Conservation (phyloP, 2,888 invertebrate genomes). For the Epirrita christyi region DNA sequence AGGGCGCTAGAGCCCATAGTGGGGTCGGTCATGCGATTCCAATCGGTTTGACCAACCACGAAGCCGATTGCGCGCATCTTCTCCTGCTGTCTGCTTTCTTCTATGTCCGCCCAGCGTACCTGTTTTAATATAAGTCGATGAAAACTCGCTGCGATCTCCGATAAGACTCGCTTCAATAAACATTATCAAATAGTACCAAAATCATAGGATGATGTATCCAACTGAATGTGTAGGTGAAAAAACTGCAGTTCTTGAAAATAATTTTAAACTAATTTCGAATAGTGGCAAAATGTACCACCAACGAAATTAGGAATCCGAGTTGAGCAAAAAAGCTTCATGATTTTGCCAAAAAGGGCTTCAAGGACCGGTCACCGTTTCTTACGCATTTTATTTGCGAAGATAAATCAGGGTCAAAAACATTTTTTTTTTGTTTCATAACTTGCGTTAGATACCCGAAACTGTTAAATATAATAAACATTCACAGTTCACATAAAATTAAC, state of each 20-base stretch:
- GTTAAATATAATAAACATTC: constrained; percentile 7
- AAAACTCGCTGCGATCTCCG: constrained; percentile 46
- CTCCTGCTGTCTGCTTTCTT: constrained; percentile 95
- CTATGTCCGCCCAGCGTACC: constrained; percentile 99
- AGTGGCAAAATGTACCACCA: constrained; percentile 27
- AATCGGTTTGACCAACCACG: constrained; percentile 98
- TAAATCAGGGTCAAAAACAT: too few species aligned
- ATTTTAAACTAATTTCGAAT: constrained; percentile 6
- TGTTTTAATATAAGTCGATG: constrained; percentile 83
- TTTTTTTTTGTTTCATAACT: not conserved
- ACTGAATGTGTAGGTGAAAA: constrained; percentile 15
- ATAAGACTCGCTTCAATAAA: constrained; percentile 3
- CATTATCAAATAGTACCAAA: constrained; percentile 1
- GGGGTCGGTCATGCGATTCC: constrained; percentile 97
- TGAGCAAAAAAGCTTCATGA: constrained; percentile 3
- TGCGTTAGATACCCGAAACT: not conserved
- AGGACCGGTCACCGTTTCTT: not conserved
- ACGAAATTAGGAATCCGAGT: constrained; percentile 16
- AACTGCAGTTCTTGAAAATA: not conserved
- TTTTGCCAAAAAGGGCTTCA: constrained; percentile 21
- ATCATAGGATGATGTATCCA: constrained; percentile 14
- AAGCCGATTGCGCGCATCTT: constrained; percentile 98
- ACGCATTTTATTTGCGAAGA: constrained; percentile 8
- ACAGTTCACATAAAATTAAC: not conserved
- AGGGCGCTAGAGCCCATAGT: constrained; percentile 94